These are phyloP conservation scores for Sigmodon hispidus DNA, from an alignment of 2,113 vertebrate species.

Conservation along the genomic window DNA sequence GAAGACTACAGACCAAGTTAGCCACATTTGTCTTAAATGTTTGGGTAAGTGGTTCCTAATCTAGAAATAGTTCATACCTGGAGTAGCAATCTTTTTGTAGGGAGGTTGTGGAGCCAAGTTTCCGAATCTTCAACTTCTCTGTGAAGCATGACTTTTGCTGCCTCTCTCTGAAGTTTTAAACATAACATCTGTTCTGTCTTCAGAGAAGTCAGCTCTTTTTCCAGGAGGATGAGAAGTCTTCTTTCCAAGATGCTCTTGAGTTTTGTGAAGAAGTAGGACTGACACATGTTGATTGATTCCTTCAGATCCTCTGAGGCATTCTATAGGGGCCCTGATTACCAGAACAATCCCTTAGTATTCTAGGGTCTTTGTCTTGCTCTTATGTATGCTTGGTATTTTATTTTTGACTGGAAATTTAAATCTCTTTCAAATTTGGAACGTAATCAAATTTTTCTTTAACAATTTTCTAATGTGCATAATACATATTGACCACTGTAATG, in stretches of 20 bases:
- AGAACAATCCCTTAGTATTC: background rate
- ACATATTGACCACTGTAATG: no score
- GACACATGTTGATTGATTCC: background rate
- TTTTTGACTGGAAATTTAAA: background rate
- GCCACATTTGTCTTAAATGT: conserved; percentile 47
- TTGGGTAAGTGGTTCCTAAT: conserved; percentile 10
- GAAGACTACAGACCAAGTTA: conserved; percentile 35
- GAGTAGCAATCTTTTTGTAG: background rate
- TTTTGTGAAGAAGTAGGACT: background rate
- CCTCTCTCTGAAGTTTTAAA: conserved; percentile 18
- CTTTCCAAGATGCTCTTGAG: background rate
- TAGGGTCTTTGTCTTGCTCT: background rate
- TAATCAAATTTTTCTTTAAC: background rate
- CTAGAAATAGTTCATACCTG: conserved; percentile 30
- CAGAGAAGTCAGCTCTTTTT: background rate
- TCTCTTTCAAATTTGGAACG: background rate
- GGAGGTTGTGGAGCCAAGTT: background rate
- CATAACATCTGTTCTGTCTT: conserved; percentile 26
- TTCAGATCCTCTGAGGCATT: background rate
- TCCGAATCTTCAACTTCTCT: conserved; percentile 5
- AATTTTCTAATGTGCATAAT: background rate
- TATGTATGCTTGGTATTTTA: background rate
- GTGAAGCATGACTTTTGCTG: background rate
- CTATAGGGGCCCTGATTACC: background rate
- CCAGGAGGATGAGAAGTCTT: background rate